Percentiles rank a stretch among this genome's conserved stretches.
These are phyloP conservation scores for Eilema sororculum DNA, from an alignment of 2,888 invertebrate species.

Conservation along the genomic window DNA sequence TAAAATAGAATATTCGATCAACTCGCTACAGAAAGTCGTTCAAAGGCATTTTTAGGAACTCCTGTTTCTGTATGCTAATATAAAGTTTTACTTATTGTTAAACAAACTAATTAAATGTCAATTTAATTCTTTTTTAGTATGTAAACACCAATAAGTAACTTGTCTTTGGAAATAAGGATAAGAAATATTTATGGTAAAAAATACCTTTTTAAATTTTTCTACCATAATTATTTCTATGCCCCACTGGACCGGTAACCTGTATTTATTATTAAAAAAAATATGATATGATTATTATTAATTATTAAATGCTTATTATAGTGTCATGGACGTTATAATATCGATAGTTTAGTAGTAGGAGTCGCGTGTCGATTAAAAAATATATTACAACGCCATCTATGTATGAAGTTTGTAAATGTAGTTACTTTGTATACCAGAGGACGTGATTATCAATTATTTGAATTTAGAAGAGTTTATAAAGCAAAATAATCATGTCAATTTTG, in stretches of 20 bases:
- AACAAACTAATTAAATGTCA: background rate
- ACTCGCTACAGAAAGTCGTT: conserved; percentile 42
- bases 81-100: conserved; percentile 6
- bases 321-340: conserved; percentile 64
- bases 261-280: conserved; percentile 40
- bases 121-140: background rate
- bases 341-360: conserved; percentile 26
- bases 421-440: conserved; percentile 3
- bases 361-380: conserved; percentile 17
- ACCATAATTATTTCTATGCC: conserved; percentile 8
- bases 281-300: conserved; percentile 42
- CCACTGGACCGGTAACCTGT: conserved; percentile 26
- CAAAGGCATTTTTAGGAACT: conserved; percentile 66
- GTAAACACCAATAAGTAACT: background rate
- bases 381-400: conserved; percentile 26
- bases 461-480: background rate
- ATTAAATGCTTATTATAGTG: conserved; percentile 52
- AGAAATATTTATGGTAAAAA: conserved; percentile 4
- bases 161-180: conserved; percentile 4
- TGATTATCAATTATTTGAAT: background rate
- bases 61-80: conserved; percentile 23
- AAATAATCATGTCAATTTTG: no score
- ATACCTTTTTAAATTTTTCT: background rate
- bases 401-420: background rate
- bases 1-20: background rate